Evolutionary conservation across 64 coral and sea anemone genomes (phyloP), one percentile per base, ranked within the genome.

Genomic region (Pachyseris speciosa): DNA sequence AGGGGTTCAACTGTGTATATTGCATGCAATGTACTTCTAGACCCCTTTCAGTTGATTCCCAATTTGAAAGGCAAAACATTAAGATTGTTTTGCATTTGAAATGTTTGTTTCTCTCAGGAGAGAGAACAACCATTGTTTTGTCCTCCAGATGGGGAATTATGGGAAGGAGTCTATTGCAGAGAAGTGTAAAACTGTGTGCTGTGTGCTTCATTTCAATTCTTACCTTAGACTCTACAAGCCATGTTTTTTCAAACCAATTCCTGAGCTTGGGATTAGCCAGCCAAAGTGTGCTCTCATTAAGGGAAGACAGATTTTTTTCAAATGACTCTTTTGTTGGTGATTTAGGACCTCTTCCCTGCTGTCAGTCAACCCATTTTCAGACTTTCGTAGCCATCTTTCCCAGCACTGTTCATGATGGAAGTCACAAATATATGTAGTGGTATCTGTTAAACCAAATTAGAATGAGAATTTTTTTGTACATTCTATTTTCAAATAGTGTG

Each of bases 401-500:
- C 84, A 94, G 43, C 84, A 71, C 74, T 88, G 92, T 71, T 94
- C 92, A 29, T 75, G 92, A 37, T 94, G 92, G 43, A 94, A 94
- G 85, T 94, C 92, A 94, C 92, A 88, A 36, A 94, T 94, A 61
- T 94, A 88, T 63, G 92, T 94, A 33, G 48, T 47, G 22, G 92
- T 83, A 39, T 61, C 92, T 94, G 64, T 49, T 63, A 59, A 79
- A 87, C 65, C 65, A 68, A 68, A 66, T 66, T 28, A 34, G 5
- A 68, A 32, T 7, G 4, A 7, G 4, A 8, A 65, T 16, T 30
- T 9, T 36, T 34, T 34, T 34, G 65, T 34, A 68, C 27, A 37
- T 68, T 12, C 51, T 55, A 15, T 55, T 12, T 55, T 12, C 52
- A 57, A 57, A 57, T 13, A 57, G 52, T 57, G n/a, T 57, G 52